A percentile compares a stretch with the other conserved stretches of the same genome.
Conservation (phyloP, 1,140 invertebrate genomes). For the Palaemon carinicauda region DNA sequence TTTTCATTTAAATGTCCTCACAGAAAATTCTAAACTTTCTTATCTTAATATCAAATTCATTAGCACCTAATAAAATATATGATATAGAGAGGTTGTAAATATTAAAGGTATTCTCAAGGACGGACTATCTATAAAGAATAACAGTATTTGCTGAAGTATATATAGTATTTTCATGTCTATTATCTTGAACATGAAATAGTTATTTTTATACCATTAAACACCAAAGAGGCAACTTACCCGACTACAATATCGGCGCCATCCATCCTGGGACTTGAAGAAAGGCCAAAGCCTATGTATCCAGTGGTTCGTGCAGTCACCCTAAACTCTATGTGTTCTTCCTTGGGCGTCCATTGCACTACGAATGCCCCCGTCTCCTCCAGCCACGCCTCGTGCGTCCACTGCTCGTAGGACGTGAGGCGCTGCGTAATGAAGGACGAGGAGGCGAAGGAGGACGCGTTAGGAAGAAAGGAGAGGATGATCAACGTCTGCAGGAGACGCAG, state of each 20-base stretch:
- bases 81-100: no score
- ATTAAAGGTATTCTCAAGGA: no score
- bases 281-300: conserved; percentile 65
- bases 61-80: no score
- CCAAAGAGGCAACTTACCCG: conserved; percentile 63
- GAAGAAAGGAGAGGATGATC: background rate
- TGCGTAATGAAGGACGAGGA: conserved; percentile 2
- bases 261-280: conserved; percentile 65
- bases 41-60: no score
- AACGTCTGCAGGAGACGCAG: conserved; percentile 4
- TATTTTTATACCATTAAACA: no score
- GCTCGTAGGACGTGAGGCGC: conserved; percentile 45
- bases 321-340: conserved; percentile 61
- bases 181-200: background rate
- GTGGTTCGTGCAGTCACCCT: conserved; percentile 62
- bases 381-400: conserved; percentile 56
- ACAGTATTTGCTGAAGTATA: no score
- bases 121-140: no score
- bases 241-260: conserved; percentile 64
- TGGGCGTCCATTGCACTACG: conserved; percentile 58
- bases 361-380: conserved; percentile 50
- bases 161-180: no score
- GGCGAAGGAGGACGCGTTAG: background rate
- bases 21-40: no score
- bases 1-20: no score